Evolutionary conservation across 2,888 invertebrate species (phyloP), one percentile per base, ranked within the genome.

Genomic region (Patella pellucida): DNA sequence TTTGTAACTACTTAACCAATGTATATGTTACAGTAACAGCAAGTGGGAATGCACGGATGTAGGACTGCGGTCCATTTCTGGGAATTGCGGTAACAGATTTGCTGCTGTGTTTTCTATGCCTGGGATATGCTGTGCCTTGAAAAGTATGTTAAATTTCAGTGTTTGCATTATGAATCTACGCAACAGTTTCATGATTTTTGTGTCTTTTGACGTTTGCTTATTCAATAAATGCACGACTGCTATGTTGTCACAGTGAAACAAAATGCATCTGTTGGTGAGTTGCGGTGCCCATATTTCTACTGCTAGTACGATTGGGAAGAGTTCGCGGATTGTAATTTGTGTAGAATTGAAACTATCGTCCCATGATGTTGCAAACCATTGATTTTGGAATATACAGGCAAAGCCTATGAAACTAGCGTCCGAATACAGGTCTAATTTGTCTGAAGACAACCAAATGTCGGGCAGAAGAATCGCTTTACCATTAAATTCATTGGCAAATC

Each of bases 181-280:
- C 14, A 76, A 16, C 15, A 74, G 52, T 52, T 52, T 54, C 76
- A 74, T 76, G 14, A 70, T 52, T 14, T 16, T 71, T 50, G 41
- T 27, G 15, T 69, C 71, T 70, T 69, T 69, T 1, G 62, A 70
- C 16, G 73, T 51, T 56, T 70, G n/a, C 52, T 69, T 73, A 50
- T 74, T 74, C 14, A 76, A 56, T 27, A 74, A 70, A 15, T 74
- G 19, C 16, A 74, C 67, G 14, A 76, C 68, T 27, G 74, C 76
- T 23, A 62, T n/a, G 31, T 76, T 76, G 50, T 76, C 74, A 74
- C 54, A 50, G n/a, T 14, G 50, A 51, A 74, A 68, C 11, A 52
- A 4, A 15, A 69, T 69, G 12, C 54, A 31, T 9, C n/a, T n/a
- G 27, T 69, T 69, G 7, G 23, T 16, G 9, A 69, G 15, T 15